phyloP scores from a whole-genome alignment of 2,113 vertebrate genomes.

The Oreochromis niloticus region DNA sequence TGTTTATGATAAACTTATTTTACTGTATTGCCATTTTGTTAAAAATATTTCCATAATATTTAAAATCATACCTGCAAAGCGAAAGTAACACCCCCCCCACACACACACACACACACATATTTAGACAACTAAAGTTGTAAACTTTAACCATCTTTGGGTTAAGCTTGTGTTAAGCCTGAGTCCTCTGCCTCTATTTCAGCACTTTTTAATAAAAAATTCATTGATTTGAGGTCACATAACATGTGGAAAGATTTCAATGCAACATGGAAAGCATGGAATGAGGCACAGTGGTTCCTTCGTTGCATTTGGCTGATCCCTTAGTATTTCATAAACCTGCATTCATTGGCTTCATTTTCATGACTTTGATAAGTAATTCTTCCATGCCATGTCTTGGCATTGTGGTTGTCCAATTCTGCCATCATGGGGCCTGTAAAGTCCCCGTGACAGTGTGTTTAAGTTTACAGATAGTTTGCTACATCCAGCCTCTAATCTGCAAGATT shows the following conservation, averaged over 20 bases:
- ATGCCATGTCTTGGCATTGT: constrained; percentile 32
- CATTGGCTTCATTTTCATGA: constrained; percentile 7
- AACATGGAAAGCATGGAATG: background rate
- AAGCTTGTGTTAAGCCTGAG: background rate
- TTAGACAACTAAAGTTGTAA: background rate
- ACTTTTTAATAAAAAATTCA: background rate
- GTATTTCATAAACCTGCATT: background rate
- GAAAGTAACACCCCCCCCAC: background rate
- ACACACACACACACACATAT: too few relatives aligned
- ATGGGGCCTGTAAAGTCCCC: constrained; percentile 22
- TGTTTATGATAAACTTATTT: background rate
- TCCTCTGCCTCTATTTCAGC: background rate
- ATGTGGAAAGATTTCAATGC: background rate
- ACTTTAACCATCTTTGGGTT: background rate
- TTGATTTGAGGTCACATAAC: background rate
- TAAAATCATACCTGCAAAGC: background rate
- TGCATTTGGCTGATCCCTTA: background rate
- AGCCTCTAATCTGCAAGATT: constrained; percentile 74
- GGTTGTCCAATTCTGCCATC: constrained; percentile 40
- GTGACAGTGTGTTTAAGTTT: constrained; percentile 41
- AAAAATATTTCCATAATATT: background rate
- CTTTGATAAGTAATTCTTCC: constrained; percentile 17
- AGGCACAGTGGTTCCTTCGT: background rate
- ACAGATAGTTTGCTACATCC: constrained; percentile 59
- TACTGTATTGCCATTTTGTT: background rate